A percentile compares a stretch with the other conserved stretches of the same genome.
Conservation (phyloP, 2,797 vertebrate species). For the Enteromius unitaeniatus region DNA sequence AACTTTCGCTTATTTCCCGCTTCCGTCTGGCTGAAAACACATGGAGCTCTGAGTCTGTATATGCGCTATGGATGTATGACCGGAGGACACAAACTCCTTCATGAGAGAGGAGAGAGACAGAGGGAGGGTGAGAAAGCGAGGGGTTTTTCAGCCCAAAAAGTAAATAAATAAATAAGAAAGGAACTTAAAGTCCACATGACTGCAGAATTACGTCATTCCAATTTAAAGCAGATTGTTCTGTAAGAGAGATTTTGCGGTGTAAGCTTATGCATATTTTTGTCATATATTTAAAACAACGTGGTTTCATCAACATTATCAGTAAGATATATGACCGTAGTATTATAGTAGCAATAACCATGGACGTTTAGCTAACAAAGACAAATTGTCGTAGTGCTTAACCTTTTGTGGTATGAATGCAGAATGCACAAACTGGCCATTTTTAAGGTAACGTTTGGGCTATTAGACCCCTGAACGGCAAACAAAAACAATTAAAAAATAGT, state of each 20-base stretch:
- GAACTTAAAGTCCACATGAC: constrained; percentile 65
- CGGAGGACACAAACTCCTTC: constrained; percentile 39
- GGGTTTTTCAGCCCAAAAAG: constrained; percentile 47
- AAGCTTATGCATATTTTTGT: not conserved
- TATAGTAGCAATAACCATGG: not conserved
- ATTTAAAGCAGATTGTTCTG: constrained; percentile 31
- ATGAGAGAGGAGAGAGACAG: constrained; percentile 25
- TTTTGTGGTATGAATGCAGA: not conserved
- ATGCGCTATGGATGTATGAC: constrained; percentile 17
- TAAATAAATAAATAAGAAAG: constrained; percentile 64
- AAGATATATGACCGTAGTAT: not conserved
- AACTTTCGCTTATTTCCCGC: constrained; percentile 62
- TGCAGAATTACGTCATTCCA: constrained; percentile 75
- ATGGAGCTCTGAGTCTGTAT: constrained; percentile 4
- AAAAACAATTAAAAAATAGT: not conserved
- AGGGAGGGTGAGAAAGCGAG: constrained; percentile 25
- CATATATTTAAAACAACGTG: not conserved
- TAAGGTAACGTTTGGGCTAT: not conserved
- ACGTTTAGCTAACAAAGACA: not conserved
- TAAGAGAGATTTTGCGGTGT: too few species aligned
- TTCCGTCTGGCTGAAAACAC: constrained; percentile 17
- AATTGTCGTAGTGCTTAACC: not conserved
- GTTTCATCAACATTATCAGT: not conserved
- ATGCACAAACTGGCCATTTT: not conserved
- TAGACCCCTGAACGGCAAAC: not conserved